phyloP scores from a whole-genome alignment of 2,113 vertebrate genomes.

The Phaetusa simplex region DNA sequence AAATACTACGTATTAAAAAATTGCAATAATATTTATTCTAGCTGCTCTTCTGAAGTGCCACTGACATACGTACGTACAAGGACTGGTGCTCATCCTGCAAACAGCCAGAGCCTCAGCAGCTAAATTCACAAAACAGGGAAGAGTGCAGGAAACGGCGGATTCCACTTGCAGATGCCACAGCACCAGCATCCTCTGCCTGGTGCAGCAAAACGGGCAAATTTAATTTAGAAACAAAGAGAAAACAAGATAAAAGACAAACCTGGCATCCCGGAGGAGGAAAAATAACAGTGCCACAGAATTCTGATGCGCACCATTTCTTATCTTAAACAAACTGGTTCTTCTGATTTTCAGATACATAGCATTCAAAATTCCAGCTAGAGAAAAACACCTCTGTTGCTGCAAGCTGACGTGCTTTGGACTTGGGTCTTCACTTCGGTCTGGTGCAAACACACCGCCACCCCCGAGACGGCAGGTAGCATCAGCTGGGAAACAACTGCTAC shows the following conservation, averaged over 20 bases:
- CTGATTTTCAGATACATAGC: neutral
- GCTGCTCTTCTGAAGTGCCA: neutral
- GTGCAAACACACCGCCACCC: neutral
- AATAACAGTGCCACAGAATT: neutral
- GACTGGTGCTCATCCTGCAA: neutral
- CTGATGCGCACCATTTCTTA: neutral
- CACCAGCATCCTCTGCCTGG: neutral
- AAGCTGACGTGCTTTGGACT: neutral
- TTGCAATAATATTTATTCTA: neutral
- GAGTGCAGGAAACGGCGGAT: neutral
- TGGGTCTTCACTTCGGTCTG: neutral
- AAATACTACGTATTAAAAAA: neutral
- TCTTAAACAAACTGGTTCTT: neutral
- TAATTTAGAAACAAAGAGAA: neutral
- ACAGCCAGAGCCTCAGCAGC: neutral
- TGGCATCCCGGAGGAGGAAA: neutral
- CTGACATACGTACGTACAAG: accelerated
- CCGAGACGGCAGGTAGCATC: neutral
- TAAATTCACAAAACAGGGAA: neutral
- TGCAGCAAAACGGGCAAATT: neutral
- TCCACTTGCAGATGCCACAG: neutral
- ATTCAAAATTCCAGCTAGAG: neutral
- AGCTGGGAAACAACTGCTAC: neutral
- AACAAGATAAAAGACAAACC: neutral
- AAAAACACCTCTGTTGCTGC: neutral